A percentile compares a stretch with the other conserved stretches of the same genome.
These are phyloP conservation scores for Diplazon laetatorius DNA, from an alignment of 2,888 invertebrate genomes.

Conservation along the genomic window DNA sequence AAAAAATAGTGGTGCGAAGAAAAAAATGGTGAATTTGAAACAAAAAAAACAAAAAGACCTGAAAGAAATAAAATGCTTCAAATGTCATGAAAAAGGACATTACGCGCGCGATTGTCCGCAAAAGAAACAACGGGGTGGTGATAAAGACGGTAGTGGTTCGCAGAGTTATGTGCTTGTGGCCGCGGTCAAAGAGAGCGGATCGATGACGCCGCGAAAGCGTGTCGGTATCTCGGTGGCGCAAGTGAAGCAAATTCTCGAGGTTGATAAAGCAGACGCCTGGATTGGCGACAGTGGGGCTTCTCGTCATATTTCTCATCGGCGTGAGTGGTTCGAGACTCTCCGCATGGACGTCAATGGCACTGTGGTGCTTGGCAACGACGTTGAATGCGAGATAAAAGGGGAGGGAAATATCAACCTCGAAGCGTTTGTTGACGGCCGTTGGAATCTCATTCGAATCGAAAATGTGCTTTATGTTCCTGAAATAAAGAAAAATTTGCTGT, in stretches of 20 bases:
- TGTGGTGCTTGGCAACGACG: neutral
- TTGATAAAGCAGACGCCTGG: too few species aligned
- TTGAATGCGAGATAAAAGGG: neutral
- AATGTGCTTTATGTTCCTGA: neutral
- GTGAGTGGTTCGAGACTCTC: neutral
- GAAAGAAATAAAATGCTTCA: slow-evolving; percentile 19
- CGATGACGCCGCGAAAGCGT: too few species aligned
- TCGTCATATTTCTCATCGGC: neutral
- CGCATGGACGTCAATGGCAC: neutral
- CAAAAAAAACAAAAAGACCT: slow-evolving; percentile 2
- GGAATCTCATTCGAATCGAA: neutral
- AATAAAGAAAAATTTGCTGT: neutral
- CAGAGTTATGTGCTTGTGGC: too few species aligned
- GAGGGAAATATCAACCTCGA: neutral
- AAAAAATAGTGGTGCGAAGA: neutral
- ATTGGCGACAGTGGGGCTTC: neutral
- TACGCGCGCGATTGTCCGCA: slow-evolving; percentile 19
- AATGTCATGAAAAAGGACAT: slow-evolving; percentile 30
- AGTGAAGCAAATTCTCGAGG: too few species aligned
- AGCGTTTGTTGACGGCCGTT: neutral
- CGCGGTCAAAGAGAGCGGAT: too few species aligned
- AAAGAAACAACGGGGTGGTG: neutral
- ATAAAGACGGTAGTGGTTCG: too few species aligned
- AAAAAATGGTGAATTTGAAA: slow-evolving; percentile 4
- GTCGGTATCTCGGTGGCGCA: too few species aligned